Conservation (phyloP, 2,888 invertebrate species). For the Lepas anatifera region DNA sequence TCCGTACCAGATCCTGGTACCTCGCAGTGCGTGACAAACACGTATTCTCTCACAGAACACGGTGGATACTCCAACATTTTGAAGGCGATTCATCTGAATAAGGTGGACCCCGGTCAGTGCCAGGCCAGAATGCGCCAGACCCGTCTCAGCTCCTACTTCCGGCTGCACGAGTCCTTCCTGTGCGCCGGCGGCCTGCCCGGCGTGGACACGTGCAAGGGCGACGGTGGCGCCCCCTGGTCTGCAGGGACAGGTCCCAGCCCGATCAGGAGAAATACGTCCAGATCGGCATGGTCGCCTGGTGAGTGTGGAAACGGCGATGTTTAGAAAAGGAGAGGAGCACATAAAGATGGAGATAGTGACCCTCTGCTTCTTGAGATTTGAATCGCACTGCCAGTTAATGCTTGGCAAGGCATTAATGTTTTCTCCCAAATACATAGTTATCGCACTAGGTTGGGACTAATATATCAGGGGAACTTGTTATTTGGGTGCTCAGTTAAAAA, state of each 20-base stretch:
- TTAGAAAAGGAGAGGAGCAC: neutral
- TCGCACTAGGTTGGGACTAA: too few relatives aligned
- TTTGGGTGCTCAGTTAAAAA: too few relatives aligned
- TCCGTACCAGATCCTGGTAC: too few relatives aligned
- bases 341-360: too few relatives aligned
- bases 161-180: conserved; percentile 52
- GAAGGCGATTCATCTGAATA: conserved; percentile 58
- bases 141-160: conserved; percentile 51
- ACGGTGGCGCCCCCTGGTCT: conserved; percentile 70
- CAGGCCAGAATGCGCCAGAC: conserved; percentile 48
- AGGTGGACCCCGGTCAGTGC: conserved; percentile 48
- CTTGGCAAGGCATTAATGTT: neutral
- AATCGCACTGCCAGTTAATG: neutral
- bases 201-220: conserved; percentile 64
- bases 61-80: conserved; percentile 55
- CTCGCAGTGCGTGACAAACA: too few relatives aligned
- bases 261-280: conserved; percentile 47
- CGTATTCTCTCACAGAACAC: conserved; percentile 27
- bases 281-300: conserved; percentile 73
- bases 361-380: neutral
- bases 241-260: conserved; percentile 33
- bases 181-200: conserved; percentile 63
- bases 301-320: conserved; percentile 40
- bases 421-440: too few relatives aligned
- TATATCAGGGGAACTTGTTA: too few relatives aligned